Base-by-base conservation (phyloP, 2,888 invertebrate genomes). In the Xanthorhoe designata region DNA sequence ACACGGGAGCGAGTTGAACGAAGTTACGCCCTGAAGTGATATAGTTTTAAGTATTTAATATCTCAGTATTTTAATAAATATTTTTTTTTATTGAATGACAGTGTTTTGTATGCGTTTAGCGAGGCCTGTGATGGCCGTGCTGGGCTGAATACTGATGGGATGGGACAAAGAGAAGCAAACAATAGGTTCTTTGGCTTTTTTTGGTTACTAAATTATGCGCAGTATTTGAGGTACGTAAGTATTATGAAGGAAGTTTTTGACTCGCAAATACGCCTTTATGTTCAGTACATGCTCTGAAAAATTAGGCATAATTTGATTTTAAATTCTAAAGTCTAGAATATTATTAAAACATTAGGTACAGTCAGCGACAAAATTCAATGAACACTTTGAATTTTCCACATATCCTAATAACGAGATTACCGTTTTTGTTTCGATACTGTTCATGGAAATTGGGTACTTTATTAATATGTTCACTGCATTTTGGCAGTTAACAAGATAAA, bases 61-160 rank as follows among this genome's bases (percentile, higher is more conserved):
- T 85, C 78, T 78, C 85, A 88, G 87, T 90, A 90, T 89, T 90
- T 78, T 89, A 92, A 92, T 91, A 92, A 92, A 92, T 86, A 85
- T 88, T 82, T 88, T 32, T n/a, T 88, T 83, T 80, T 80, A 81
- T 79, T 79, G 77, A 78, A 78, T 70, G 66, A 53, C 70, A 80
- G 84, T 86, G 86, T 87, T 88, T 86, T 82, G 82, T 78, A 84
- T 83, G 85, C 83, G 77, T 73, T 72, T 63, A 70, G 77, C 79
- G 78, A 69, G 62, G 71, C 70, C 71, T 76, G 73, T 66, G 61
- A 82, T 83, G 80, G 75, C 67, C 70, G 61, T 38, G 68, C 78
- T 73, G 73, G 62, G 73, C 71, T 81, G 86, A 87, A 88, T 88
- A 78, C 78, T 73, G 64, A 84, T 82, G 71, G 70, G 76, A 58